Base-by-base conservation (phyloP, 37 sponge, comb jelly and placozoan genomes). In the Chondrilla cf. caribensis region DNA sequence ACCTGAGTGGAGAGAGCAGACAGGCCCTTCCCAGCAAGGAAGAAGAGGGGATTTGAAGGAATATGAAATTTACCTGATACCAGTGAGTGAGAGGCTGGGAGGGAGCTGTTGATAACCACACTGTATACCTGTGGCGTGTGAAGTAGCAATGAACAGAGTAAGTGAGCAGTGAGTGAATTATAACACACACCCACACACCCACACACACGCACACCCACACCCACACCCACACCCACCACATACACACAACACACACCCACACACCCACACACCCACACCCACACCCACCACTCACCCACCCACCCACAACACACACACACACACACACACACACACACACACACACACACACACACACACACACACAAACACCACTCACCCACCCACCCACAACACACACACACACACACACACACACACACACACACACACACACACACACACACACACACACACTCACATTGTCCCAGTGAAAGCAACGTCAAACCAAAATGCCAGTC, bases 401-500 rank as follows among this genome's bases (percentile, higher is more conserved):
- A 14, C 51, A 47, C 51, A 47, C 51, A 6, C 51, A 47, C 51
- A 47, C 51, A 6, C 51, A 47, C 51, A 47, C 51, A 47, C 51
- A 47, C 51, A 47, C 51, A 47, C 6, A 11, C 51, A 6, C 51
- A 47, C 11, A 11, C 9, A 47, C 9, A 11, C 51, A 47, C 11
- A 47, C 11, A 11, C 6, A 47, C 11, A 11, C 51, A 47, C 11
- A 78, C 17, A 5, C 9, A 81, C 95, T 81, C 70, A 94, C 97
- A 84, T 44, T 51, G 97, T 84, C 60, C 99, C 99, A 9, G 81
- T 79, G 81, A 98, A 98, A 24, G 91, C 89, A 21, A 95, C 93
- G 19, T 98, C 99, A 86, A 98, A 98, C 99, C 99, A 98, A 80
- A 98, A 98, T 38, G 99, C 99, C 28, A 98, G 82, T 0, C 99